Base-by-base conservation (phyloP, 2,888 invertebrate genomes). In the Macrostomum cliftonense region DNA sequence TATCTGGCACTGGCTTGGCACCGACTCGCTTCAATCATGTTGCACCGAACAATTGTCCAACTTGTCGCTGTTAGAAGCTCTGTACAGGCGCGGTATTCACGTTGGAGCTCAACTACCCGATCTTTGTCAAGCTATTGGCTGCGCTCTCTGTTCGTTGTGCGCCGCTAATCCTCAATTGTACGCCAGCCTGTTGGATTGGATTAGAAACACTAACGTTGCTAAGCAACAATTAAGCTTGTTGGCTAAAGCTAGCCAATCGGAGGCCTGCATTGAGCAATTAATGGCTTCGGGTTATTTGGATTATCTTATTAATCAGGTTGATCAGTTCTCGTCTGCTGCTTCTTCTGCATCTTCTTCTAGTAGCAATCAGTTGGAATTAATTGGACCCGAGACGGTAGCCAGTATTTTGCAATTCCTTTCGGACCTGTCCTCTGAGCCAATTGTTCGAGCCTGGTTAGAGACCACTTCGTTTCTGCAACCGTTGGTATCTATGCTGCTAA, bases 381-480 rank as follows among this genome's bases (percentile, higher is more conserved):
- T 66, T 43, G 61, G 63, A 13, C 61, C 62, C 42, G 62, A 64
- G 42, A 56, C 63, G 48, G 63, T 67, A 38, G 61, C 64, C 19
- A 59, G 67, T 13, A 62, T 68, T 46, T 76, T 88, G 52, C 79
- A 81, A 59, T 86, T 87, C 72, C 79, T 86, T 61, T 78, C 81
- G 0, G 79, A 81, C 54, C 77, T 85, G 79, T 43, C 82, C 83
- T 2, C 72, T 88, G 53, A 74, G 88, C 12, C 77, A 78, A 52
- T 74, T 83, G 63, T 74, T 68, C 36, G 20, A 17, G 40, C 9
- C 20, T 19, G 40, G 40, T 9, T 37, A 83, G 28, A 82, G 51
- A 40, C 42, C 42, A 39, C 37, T 36, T 45, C 12, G 38, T 28
- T 28, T 28, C 28, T 59, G 82, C 63, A 77, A 46, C 52, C 45